These are phyloP conservation scores for Pungitius pungitius DNA, from an alignment of 2,113 vertebrate species.

Conservation along the genomic window DNA sequence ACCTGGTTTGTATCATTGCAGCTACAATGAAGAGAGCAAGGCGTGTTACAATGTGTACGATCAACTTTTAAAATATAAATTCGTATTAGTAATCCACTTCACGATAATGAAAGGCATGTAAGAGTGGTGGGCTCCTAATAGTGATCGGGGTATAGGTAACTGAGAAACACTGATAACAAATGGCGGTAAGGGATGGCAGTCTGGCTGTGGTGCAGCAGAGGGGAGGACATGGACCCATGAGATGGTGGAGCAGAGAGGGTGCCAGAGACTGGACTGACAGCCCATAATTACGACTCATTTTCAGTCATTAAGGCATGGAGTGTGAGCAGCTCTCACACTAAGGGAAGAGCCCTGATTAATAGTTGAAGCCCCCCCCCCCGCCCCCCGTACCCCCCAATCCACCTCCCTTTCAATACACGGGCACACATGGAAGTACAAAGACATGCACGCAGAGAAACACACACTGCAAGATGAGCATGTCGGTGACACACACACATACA, in stretches of 20 bases:
- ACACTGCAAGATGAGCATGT: slow-evolving; percentile 31
- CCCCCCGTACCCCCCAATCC: slow-evolving; percentile 28
- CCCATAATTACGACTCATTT: slow-evolving; percentile 82
- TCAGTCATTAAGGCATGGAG: slow-evolving; percentile 80
- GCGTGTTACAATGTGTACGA: not conserved
- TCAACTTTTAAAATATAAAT: slow-evolving; percentile 7
- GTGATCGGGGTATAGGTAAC: slow-evolving; percentile 14
- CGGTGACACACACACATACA: not conserved
- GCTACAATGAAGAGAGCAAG: not conserved
- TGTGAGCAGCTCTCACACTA: slow-evolving; percentile 72
- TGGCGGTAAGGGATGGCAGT: slow-evolving; percentile 59
- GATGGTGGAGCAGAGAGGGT: slow-evolving; percentile 71
- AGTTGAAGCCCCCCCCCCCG: slow-evolving; percentile 65
- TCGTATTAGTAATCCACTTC: not conserved
- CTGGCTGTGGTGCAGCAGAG: slow-evolving; percentile 65
- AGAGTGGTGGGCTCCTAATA: not conserved
- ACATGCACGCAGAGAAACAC: slow-evolving; percentile 37
- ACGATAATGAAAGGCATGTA: not conserved
- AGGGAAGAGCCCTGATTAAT: slow-evolving; percentile 77
- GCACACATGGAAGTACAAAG: slow-evolving; percentile 32
- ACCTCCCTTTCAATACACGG: slow-evolving; percentile 45
- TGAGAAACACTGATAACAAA: slow-evolving; percentile 34
- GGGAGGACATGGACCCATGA: slow-evolving; percentile 70
- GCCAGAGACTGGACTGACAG: slow-evolving; percentile 77
- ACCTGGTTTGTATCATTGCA: slow-evolving; percentile 17